These are phyloP conservation scores for Dermochelys coriacea DNA, from an alignment of 2,797 vertebrate genomes.

Conservation along the genomic window DNA sequence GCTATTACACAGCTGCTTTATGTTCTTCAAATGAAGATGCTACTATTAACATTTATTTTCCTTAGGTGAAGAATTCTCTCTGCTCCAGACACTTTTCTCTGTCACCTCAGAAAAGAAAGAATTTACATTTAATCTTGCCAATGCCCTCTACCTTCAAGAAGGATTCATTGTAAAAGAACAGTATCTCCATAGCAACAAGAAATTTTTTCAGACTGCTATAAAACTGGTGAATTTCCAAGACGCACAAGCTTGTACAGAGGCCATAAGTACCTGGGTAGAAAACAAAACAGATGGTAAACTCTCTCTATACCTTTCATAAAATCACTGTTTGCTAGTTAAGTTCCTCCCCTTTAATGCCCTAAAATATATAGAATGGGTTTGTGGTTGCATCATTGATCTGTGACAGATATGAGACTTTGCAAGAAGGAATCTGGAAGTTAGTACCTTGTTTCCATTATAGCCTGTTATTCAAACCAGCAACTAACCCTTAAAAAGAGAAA, in stretches of 20 bases:
- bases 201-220: constrained; percentile 80
- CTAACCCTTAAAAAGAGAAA: background rate
- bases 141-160: constrained; percentile 85
- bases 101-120: constrained; percentile 73
- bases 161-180: constrained; percentile 81
- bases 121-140: constrained; percentile 84
- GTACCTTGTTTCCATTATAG: background rate
- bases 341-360: constrained; percentile 36
- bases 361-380: constrained; percentile 32
- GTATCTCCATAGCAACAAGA: constrained; percentile 85
- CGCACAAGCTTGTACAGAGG: constrained; percentile 78
- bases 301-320: constrained; percentile 53
- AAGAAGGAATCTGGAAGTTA: background rate
- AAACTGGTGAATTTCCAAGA: constrained; percentile 85
- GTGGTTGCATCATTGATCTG: constrained; percentile 19
- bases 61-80: constrained; percentile 73
- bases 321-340: constrained; percentile 66
- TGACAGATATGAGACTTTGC: constrained; percentile 14
- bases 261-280: constrained; percentile 84
- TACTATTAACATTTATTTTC: constrained; percentile 63
- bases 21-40: constrained; percentile 57
- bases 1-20: constrained; percentile 35
- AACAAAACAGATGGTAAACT: constrained; percentile 85
- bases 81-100: constrained; percentile 73
- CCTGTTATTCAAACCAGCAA: constrained; percentile 6